Percentiles rank a stretch among this genome's conserved stretches.
These are phyloP conservation scores for Acronicta psi DNA, from an alignment of 2,888 invertebrate species.

Conservation along the genomic window DNA sequence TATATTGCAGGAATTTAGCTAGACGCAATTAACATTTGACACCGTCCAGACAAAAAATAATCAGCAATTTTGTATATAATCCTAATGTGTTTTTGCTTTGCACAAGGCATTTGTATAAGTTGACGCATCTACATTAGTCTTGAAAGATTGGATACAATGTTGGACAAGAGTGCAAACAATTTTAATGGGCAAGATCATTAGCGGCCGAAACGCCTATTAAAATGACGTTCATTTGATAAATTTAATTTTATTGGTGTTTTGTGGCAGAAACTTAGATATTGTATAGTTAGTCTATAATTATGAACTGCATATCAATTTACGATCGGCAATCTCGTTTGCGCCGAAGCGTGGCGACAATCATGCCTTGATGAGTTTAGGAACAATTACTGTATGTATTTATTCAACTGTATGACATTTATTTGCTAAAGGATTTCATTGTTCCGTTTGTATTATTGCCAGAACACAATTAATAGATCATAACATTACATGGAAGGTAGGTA, in stretches of 20 bases:
- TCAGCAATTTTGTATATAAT: constrained; percentile 2
- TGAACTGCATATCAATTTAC: constrained; percentile 36
- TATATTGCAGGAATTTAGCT: constrained; percentile 24
- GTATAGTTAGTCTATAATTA: constrained; percentile 1
- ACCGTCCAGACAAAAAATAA: constrained; percentile 28
- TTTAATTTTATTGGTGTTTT: constrained; percentile 33
- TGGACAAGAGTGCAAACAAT: constrained; percentile 34
- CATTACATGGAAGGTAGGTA: no score
- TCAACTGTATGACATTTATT: constrained; percentile 19
- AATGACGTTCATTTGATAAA: constrained; percentile 34
- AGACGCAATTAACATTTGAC: constrained; percentile 29
- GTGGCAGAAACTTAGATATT: constrained; percentile 21
- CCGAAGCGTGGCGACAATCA: constrained; percentile 26
- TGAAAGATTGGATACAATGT: constrained; percentile 30
- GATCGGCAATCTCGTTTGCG: constrained; percentile 23
- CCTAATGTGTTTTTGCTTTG: constrained; percentile 16
- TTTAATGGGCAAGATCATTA: constrained; percentile 50
- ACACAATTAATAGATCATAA: background rate
- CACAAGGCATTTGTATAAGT: constrained; percentile 19
- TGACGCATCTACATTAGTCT: constrained; percentile 27
- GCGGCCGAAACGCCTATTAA: constrained; percentile 26
- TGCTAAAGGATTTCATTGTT: constrained; percentile 10
- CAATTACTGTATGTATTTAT: constrained; percentile 27
- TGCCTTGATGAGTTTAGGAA: constrained; percentile 34
- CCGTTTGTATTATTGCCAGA: constrained; percentile 13